These are phyloP conservation scores for Erethizon dorsatum DNA, from an alignment of 2,797 vertebrate species.

Conservation along the genomic window DNA sequence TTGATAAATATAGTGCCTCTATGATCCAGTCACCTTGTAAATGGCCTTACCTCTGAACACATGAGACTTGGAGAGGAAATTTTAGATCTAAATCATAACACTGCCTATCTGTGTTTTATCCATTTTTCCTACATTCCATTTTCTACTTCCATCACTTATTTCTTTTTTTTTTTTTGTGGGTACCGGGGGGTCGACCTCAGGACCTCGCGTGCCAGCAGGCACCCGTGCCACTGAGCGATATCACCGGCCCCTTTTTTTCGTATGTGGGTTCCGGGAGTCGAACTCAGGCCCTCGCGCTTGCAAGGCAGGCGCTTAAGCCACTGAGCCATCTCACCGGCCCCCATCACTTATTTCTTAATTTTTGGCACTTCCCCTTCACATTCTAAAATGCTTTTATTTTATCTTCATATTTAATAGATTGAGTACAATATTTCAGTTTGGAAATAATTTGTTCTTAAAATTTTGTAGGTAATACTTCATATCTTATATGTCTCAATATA, in stretches of 20 bases:
- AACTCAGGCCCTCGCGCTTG: too few species aligned
- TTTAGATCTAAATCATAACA: background rate
- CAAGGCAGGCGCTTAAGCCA: too few species aligned
- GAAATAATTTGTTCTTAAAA: conserved; percentile 22
- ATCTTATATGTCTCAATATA: background rate
- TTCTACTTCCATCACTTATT: background rate
- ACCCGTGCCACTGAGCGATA: too few species aligned
- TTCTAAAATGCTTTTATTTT: conserved; percentile 6
- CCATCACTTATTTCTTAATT: background rate
- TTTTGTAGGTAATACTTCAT: background rate
- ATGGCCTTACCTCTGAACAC: background rate
- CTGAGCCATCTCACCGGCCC: too few species aligned
- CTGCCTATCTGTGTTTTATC: background rate
- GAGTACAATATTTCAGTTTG: background rate
- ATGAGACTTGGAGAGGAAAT: background rate
- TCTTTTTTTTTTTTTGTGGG: too few species aligned
- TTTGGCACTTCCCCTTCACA: background rate
- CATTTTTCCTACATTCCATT: background rate
- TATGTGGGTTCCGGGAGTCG: too few species aligned
- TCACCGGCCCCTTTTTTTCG: too few species aligned
- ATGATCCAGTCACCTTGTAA: background rate
- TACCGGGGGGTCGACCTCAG: too few species aligned
- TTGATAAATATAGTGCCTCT: background rate
- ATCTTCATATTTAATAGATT: background rate
- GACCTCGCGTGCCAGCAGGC: too few species aligned